Base-by-base conservation (phyloP, 2,888 invertebrate genomes). In the Cataglyphis altisquamis region DNA sequence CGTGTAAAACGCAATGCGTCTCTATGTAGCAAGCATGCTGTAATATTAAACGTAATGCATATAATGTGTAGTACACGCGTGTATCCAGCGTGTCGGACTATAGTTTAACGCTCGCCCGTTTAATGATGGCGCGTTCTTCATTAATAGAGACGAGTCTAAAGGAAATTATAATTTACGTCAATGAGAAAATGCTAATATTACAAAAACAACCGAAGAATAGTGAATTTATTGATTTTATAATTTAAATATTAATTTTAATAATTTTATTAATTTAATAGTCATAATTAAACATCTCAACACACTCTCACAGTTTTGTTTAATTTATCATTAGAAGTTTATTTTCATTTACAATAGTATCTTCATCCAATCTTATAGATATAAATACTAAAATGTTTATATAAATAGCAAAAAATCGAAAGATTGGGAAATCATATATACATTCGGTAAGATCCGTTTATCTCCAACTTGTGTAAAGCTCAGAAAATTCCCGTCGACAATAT, bases 1-100 rank as follows among this genome's bases (percentile, higher is more conserved):
- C 77, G 57, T 32, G 68, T 60, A 57, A 78, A 78, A 55, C 41
- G 70, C 78, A 60, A 70, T 62, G 45, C 57, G 57, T 67, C 25
- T 9, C 29, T 67, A 15, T 15, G 18, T 12, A 52, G 12, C 36
- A 8, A 25, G 9, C 21, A 9, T 29, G 15, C 68, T 57, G 55
- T 41, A 32, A 66, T 66, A 77, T 66, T 66, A 77, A 55, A 68
- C 55, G 68, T 77, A 77, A 57, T 77, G 1, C 25, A 29, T 29
- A 32, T 55, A 68, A 21, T 67, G 25, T 66, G 52, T 55, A 77
- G 4, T 67, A 12, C 0, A 15, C 25, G 21, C 18, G 39, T 4
- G 10, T 64, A 41, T 4, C 29, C 77, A 12, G 25, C 9, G 25
- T 68, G 36, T 67, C 25, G 55, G 39, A 9, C 39, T 41, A 52